phyloP scores from a whole-genome alignment of 2,888 invertebrate species.

The Drosophila quasianomalipes region DNA sequence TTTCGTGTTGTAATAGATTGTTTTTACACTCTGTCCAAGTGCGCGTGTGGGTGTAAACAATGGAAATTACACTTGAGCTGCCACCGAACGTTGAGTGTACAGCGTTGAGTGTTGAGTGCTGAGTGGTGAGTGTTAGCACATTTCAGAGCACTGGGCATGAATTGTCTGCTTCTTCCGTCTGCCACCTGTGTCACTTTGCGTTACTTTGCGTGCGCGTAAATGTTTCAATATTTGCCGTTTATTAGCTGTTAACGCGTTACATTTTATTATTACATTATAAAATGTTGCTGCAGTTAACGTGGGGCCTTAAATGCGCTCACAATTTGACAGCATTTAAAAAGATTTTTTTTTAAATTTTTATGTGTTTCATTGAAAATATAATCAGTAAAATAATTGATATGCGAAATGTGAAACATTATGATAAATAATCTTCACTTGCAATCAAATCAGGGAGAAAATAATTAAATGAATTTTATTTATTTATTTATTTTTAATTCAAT shows the following conservation, averaged over 20 bases:
- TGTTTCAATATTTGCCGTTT: slow-evolving; percentile 72
- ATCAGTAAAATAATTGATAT: not conserved
- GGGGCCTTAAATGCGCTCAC: not conserved
- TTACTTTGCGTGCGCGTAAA: slow-evolving; percentile 66
- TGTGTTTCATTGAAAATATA: not conserved
- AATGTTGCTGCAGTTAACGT: not conserved
- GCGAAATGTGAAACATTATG: not conserved
- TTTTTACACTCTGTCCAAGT: slow-evolving; percentile 47
- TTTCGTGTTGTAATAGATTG: slow-evolving; percentile 61
- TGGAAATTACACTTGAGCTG: slow-evolving; percentile 74
- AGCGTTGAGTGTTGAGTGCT: slow-evolving; percentile 5
- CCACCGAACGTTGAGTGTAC: slow-evolving; percentile 23
- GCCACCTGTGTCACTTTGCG: slow-evolving; percentile 14
- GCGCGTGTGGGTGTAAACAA: slow-evolving; percentile 56
- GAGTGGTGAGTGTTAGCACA: slow-evolving; percentile 51
- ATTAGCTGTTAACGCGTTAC: slow-evolving; percentile 57
- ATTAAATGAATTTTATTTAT: not conserved
- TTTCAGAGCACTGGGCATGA: slow-evolving; percentile 45
- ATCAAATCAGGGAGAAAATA: not conserved
- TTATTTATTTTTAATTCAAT: not conserved
- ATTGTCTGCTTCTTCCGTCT: slow-evolving; percentile 32
- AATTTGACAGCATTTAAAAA: not conserved
- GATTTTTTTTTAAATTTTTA: not conserved
- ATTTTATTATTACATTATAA: not conserved
- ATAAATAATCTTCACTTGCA: not conserved